Percentiles rank a stretch among this genome's conserved stretches.
These are phyloP conservation scores for Willowsia nigromaculata DNA, from an alignment of 2,888 invertebrate species.

Conservation along the genomic window DNA sequence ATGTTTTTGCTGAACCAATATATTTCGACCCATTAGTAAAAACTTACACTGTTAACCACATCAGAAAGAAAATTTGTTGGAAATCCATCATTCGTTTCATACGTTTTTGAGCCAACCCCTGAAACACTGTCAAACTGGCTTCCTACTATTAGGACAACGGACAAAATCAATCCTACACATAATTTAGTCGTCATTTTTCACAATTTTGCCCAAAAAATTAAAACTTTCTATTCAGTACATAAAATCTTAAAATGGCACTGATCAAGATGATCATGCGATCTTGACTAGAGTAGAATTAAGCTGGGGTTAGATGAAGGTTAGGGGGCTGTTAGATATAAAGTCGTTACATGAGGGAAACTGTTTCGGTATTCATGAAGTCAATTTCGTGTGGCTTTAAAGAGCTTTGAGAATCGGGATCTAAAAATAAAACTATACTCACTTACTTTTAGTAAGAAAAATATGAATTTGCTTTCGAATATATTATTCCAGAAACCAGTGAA, in stretches of 20 bases:
- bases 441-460: too few species aligned
- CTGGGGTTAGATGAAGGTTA: too few species aligned
- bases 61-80: slow-evolving; percentile 69
- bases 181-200: background rate
- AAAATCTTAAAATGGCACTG: background rate
- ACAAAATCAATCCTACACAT: background rate
- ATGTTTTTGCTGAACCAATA: too few species aligned
- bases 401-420: too few species aligned
- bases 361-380: too few species aligned
- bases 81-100: slow-evolving; percentile 70
- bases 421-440: background rate
- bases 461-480: background rate
- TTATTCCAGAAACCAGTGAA: background rate
- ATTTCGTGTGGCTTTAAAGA: too few species aligned
- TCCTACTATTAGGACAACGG: background rate
- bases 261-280: too few species aligned
- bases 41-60: slow-evolving; percentile 69
- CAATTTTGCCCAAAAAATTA: background rate
- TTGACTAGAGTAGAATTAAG: too few species aligned
- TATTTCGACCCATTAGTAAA: too few species aligned
- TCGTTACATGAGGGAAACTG: too few species aligned
- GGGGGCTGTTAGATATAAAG: too few species aligned
- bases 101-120: slow-evolving; percentile 57
- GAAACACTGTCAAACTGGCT: background rate
- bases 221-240: background rate